These are phyloP conservation scores for Pimpla rufipes DNA, from an alignment of 2,888 invertebrate genomes.

Conservation along the genomic window DNA sequence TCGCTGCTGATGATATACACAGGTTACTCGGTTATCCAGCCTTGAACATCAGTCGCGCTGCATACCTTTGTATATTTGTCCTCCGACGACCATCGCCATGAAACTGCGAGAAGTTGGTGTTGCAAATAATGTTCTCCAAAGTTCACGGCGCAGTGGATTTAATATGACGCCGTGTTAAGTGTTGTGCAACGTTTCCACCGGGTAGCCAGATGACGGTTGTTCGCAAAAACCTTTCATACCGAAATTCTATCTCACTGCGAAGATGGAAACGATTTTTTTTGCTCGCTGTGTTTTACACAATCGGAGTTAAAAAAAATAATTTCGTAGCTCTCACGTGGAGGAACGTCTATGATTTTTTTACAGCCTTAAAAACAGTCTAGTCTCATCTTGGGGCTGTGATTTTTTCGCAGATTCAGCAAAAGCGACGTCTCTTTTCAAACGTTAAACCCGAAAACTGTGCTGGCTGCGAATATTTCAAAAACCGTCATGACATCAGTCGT, in stretches of 20 bases:
- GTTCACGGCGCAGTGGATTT: constrained; percentile 27
- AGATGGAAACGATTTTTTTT: too few species aligned
- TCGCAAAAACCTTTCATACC: not conserved
- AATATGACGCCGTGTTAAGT: constrained; percentile 32
- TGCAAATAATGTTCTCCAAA: constrained; percentile 36
- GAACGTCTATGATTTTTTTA: too few species aligned
- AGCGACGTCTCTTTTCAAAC: too few species aligned
- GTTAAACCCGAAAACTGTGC: too few species aligned
- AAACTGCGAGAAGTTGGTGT: not conserved
- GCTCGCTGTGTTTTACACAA: too few species aligned
- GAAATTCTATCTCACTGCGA: not conserved
- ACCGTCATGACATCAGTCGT: too few species aligned
- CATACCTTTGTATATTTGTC: constrained; percentile 13
- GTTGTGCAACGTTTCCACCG: constrained; percentile 20
- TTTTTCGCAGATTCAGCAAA: too few species aligned
- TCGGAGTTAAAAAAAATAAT: too few species aligned
- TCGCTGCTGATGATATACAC: constrained; percentile 50
- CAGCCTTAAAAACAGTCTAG: too few species aligned
- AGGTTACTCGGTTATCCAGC: constrained; percentile 24
- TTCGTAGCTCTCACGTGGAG: too few species aligned
- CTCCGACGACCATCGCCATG: constrained; percentile 18
- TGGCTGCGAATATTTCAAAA: too few species aligned
- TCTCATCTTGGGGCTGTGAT: too few species aligned
- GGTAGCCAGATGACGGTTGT: not conserved
- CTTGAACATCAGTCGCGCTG: not conserved